Percentiles rank a stretch among this genome's conserved stretches.
These are phyloP conservation scores for Manduca sexta DNA, from an alignment of 1,140 invertebrate species.

Conservation along the genomic window DNA sequence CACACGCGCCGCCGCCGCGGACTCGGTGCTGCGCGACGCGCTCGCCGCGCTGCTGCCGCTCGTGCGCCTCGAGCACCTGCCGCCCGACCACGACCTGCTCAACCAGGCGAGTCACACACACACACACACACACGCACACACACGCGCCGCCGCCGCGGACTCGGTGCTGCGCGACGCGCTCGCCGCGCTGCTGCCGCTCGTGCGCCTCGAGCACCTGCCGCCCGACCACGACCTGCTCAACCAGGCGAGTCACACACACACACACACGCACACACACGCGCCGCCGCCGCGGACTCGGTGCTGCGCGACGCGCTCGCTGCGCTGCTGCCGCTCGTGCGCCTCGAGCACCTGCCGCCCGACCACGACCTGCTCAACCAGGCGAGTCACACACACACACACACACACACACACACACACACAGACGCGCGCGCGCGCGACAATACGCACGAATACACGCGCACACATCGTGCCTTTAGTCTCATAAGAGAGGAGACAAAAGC, in stretches of 20 bases:
- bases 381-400: constrained; percentile 74
- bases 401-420: too few relatives aligned
- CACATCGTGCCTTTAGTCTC: too few relatives aligned
- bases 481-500: too few relatives aligned
- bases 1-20: too few relatives aligned
- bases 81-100: background rate
- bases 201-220: background rate
- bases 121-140: constrained; percentile 46
- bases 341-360: background rate
- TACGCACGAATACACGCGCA: too few relatives aligned
- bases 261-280: background rate
- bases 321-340: background rate
- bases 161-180: constrained; percentile 87
- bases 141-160: too few relatives aligned
- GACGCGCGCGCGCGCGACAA: constrained; percentile 3
- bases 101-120: constrained; percentile 2
- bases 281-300: background rate
- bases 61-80: too few relatives aligned
- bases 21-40: too few relatives aligned
- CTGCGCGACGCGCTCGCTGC: constrained; percentile 54
- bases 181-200: background rate
- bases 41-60: too few relatives aligned
- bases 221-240: constrained; percentile 27
- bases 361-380: constrained; percentile 74
- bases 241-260: constrained; percentile 81